Conservation (phyloP, 2,113 vertebrate species). For the Syngnathus typhle region DNA sequence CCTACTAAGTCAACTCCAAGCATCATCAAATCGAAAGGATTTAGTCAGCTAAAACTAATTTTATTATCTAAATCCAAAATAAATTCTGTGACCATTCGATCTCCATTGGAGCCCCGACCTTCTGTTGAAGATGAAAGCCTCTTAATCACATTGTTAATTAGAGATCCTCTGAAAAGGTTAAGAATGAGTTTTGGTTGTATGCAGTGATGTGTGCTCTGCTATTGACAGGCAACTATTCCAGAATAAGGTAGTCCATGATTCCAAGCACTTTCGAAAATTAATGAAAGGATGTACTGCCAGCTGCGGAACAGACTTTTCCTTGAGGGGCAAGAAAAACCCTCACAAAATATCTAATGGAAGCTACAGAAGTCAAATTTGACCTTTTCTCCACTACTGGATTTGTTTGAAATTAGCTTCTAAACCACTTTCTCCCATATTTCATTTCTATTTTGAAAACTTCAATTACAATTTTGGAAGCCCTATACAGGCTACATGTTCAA, state of each 20-base stretch:
- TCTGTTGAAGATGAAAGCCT: too few species aligned
- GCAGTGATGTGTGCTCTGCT: not conserved
- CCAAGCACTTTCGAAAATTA: not conserved
- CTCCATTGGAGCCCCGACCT: not conserved
- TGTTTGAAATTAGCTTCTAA: not conserved
- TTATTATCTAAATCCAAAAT: not conserved
- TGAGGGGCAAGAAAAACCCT: not conserved
- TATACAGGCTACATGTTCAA: not conserved
- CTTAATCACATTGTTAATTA: too few species aligned
- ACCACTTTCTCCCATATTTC: not conserved
- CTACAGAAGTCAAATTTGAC: not conserved
- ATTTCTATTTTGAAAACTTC: not conserved
- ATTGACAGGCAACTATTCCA: not conserved
- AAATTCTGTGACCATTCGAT: not conserved
- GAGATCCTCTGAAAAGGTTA: too few species aligned
- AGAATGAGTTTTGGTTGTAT: not conserved
- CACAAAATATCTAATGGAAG: not conserved
- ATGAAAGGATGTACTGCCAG: not conserved
- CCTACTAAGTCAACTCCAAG: not conserved
- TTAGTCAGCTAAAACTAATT: not conserved
- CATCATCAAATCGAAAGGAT: not conserved
- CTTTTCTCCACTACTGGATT: not conserved
- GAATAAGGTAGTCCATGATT: not conserved
- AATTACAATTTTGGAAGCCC: not conserved
- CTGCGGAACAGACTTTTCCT: not conserved